Evolutionary conservation across 2,797 vertebrate genomes (phyloP).

Genomic region (Spheniscus humboldti): DNA sequence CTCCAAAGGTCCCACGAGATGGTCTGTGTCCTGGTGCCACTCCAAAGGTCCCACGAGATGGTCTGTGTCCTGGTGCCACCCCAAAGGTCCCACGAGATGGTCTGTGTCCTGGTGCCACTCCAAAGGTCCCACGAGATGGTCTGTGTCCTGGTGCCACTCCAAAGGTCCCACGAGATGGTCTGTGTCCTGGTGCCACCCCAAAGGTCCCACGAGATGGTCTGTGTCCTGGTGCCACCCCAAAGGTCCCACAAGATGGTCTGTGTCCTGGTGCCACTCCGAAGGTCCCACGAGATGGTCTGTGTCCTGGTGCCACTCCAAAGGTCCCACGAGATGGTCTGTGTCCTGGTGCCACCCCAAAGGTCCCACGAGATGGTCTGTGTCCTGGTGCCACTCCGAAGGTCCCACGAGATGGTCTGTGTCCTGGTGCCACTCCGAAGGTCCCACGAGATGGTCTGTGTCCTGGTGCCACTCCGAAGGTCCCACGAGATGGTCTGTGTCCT

Average conservation of each 20-base stretch:
- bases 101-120: background rate
- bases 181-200: background rate
- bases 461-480: too few relatives aligned
- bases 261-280: background rate
- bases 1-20: background rate
- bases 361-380: background rate
- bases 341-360: background rate
- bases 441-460: background rate
- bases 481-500: background rate
- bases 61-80: background rate
- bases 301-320: background rate
- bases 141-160: background rate
- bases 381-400: too few relatives aligned
- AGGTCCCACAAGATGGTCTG: background rate
- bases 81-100: background rate
- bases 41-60: accelerated
- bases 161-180: background rate
- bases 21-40: background rate
- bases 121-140: background rate
- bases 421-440: too few relatives aligned
- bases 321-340: background rate
- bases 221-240: background rate
- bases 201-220: background rate
- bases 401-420: background rate
- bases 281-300: background rate